Conservation (phyloP, 2,888 invertebrate genomes). For the Drepanosiphum platanoidis region DNA sequence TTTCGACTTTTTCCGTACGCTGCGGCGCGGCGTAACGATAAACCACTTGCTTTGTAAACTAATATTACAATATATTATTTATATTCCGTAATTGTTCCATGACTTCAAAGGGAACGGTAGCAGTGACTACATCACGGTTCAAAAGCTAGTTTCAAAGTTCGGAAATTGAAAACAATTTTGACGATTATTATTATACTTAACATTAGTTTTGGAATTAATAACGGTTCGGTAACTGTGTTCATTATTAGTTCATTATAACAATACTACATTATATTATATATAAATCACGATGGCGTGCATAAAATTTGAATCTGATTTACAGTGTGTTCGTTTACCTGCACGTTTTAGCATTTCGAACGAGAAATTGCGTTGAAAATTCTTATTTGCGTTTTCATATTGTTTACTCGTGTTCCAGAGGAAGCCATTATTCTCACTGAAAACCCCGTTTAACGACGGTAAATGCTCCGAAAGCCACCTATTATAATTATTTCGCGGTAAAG, state of each 20-base stretch:
- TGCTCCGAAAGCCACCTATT: no score
- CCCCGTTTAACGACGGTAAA: no score
- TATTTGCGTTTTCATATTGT: background rate
- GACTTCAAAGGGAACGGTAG: slow-evolving; percentile 3
- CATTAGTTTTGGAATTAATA: background rate
- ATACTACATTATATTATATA: no score
- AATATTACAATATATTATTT: background rate
- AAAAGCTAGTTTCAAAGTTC: background rate
- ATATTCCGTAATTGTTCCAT: background rate
- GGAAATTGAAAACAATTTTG: background rate
- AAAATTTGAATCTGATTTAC: background rate
- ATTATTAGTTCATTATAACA: background rate
- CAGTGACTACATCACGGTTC: background rate
- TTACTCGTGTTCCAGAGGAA: background rate
- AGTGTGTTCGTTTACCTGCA: no score
- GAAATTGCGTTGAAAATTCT: background rate
- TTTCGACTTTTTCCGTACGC: background rate
- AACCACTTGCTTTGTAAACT: slow-evolving; percentile 1
- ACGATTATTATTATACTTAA: background rate
- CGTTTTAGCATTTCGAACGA: background rate
- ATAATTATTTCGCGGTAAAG: no score
- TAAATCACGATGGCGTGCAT: background rate
- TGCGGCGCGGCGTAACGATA: no score
- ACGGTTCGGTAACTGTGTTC: background rate
- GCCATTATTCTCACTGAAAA: no score